Evolutionary conservation across 2,888 invertebrate species (phyloP).

Genomic region (Ophion ellenae): DNA sequence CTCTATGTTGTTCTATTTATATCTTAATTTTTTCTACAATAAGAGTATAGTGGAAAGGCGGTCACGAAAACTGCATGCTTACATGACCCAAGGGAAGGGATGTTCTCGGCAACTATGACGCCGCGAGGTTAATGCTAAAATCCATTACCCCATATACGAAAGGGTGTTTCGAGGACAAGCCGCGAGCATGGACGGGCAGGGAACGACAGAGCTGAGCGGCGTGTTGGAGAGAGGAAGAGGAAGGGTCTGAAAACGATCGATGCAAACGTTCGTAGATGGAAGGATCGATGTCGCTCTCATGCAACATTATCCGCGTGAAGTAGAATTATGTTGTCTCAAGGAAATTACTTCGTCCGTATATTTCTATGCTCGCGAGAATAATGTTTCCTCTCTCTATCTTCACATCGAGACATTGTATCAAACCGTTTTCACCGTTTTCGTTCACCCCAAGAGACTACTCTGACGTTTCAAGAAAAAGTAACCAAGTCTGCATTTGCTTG

Average conservation of each 20-base stretch:
- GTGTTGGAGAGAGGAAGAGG: not conserved
- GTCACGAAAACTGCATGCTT: constrained; percentile 55
- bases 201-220: not conserved
- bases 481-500: too few relatives aligned
- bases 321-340: constrained; percentile 52
- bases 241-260: constrained; percentile 57
- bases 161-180: constrained; percentile 67
- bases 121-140: constrained; percentile 59
- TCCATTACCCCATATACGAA: constrained; percentile 68
- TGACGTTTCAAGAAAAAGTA: too few relatives aligned
- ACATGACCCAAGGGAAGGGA: constrained; percentile 26
- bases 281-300: constrained; percentile 62
- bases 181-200: constrained; percentile 6
- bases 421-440: too few relatives aligned
- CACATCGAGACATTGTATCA: too few relatives aligned
- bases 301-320: constrained; percentile 37
- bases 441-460: too few relatives aligned
- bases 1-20: too few relatives aligned
- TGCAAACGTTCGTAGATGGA: constrained; percentile 53
- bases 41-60: constrained; percentile 13
- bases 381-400: too few relatives aligned
- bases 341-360: constrained; percentile 46
- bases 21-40: not conserved
- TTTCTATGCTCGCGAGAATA: constrained; percentile 12
- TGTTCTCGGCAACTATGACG: constrained; percentile 50